Conservation (phyloP, 2,888 invertebrate species). For the Hipparchia sbordonii region DNA sequence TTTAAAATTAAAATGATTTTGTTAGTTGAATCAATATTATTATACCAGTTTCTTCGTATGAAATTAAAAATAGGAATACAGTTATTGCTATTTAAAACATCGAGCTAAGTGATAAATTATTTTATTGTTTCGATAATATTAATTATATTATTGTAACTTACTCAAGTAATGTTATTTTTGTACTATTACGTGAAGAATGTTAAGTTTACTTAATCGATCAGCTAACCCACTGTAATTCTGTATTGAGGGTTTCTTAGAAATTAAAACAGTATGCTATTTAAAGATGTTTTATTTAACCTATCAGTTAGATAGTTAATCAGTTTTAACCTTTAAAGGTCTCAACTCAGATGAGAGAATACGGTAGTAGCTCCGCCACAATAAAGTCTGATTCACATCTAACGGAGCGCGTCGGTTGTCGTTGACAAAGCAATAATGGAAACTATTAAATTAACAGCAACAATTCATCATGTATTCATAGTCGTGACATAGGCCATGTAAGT, state of each 20-base stretch:
- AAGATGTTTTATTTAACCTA: constrained; percentile 69
- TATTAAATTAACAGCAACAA: constrained; percentile 78
- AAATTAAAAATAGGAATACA: background rate
- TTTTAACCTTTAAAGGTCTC: too few species aligned
- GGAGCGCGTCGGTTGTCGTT: too few species aligned
- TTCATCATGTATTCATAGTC: constrained; percentile 86
- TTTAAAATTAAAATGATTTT: too few species aligned
- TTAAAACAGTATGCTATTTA: constrained; percentile 82
- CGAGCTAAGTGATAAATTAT: constrained; percentile 43
- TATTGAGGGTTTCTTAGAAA: constrained; percentile 82
- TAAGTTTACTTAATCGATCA: constrained; percentile 79
- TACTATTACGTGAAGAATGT: constrained; percentile 71
- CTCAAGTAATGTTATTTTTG: constrained; percentile 75
- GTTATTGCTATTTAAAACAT: constrained; percentile 47
- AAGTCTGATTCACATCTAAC: background rate
- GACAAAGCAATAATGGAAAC: too few species aligned
- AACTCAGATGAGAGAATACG: too few species aligned
- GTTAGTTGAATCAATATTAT: too few species aligned
- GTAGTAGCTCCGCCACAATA: background rate
- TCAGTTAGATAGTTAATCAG: background rate
- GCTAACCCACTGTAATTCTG: constrained; percentile 80
- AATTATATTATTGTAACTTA: constrained; percentile 48
- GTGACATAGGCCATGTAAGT: constrained; percentile 81
- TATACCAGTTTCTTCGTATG: background rate
- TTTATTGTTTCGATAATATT: constrained; percentile 51